Base-by-base conservation (phyloP, 2,888 invertebrate genomes). In the Polymixis flavicincta region DNA sequence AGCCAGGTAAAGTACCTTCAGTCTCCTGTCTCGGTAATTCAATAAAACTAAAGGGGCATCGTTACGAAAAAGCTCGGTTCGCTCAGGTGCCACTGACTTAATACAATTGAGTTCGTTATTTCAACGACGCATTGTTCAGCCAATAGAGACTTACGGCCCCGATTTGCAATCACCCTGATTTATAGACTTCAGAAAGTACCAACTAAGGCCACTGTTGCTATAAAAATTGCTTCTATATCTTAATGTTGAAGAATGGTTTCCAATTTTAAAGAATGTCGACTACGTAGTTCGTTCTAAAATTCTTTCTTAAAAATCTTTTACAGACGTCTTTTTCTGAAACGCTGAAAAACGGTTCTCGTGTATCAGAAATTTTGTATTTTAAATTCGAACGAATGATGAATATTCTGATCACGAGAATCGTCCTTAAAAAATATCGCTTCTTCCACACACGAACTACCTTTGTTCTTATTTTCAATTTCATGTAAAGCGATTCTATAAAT, bases 401-500 rank as follows among this genome's bases (percentile, higher is more conserved):
- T 70, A 85, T 82, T 82, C 59, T 50, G 67, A 67, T 70, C 72
- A 32, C 42, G 71, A 65, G 61, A 66, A 77, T 71, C 66, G 64
- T 61, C 48, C 57, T 59, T 69, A 83, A 85, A n/a, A 87, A 87
- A 78, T 83, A 89, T 86, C 67, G 84, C 84, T 86, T 87, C 81
- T 87, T 87, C 82, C 73, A 82, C 88, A 84, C 76, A 85, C 84
- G 76, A 77, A 83, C 72, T 78, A 82, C 85, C 85, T 89, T 92
- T 93, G 92, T 93, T 94, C 92, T 92, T 93, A 91, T 94, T 93
- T 94, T 94, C 93, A 95, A 94, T 95, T 93, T 93, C 92, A 94
- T 93, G 94, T 94, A 91, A 93, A 94, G 92, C 92, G 90, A 92
- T 95, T 95, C 94, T 94, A 95, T 95, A 95, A 95, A 95, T 95